Evolutionary conservation across 37 sponge, comb jelly and placozoan genomes (phyloP), one percentile per base, ranked within the genome.

Genomic region (Dysidea cf. avara): DNA sequence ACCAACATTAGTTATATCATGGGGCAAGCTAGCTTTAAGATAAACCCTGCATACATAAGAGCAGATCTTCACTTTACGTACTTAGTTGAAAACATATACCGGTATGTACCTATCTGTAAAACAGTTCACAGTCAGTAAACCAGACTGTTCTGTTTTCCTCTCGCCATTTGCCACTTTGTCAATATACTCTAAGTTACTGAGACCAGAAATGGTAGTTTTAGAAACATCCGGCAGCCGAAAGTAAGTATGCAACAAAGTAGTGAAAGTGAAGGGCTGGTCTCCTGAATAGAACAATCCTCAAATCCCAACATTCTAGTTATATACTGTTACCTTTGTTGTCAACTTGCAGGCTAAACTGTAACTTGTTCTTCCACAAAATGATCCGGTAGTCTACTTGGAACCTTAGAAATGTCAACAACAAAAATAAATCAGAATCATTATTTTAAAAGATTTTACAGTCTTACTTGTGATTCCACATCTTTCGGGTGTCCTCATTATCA

Each of bases 221-320:
- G 78, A 53, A 47, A 95, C 72, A 63, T 95, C 86, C 32, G 79
- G 75, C 12, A 88, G 50, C 31, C 64, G 54, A 59, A 95, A 92
- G 62, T 95, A 95, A 20, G 96, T 91, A 52, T 95, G 96, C 20
- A 95, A 74, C 13, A 95, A 74, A 53, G 80, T 79, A 2, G 96
- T 95, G 43, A 95, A 95, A 18, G 50, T 57, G 75, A 94, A 92
- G 29, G 92, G 32, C 7, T 29, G 68, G 12, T 52, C 60, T 13
- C 74, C 90, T 89, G 25, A 5, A 75, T 13, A 30, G 22, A 28
- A 64, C 39, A 14, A 34, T n/a, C 25, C 12, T 20, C 49, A 75
- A 34, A 28, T 78, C 5, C 1, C 26, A 28, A 35, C 37, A 53
- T 48, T 4, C 7, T 35, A 17, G 16, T 21, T 30, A 40, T 43